These are phyloP conservation scores for Drosophila subsilvestris DNA, from an alignment of 2,888 invertebrate species.

Conservation along the genomic window DNA sequence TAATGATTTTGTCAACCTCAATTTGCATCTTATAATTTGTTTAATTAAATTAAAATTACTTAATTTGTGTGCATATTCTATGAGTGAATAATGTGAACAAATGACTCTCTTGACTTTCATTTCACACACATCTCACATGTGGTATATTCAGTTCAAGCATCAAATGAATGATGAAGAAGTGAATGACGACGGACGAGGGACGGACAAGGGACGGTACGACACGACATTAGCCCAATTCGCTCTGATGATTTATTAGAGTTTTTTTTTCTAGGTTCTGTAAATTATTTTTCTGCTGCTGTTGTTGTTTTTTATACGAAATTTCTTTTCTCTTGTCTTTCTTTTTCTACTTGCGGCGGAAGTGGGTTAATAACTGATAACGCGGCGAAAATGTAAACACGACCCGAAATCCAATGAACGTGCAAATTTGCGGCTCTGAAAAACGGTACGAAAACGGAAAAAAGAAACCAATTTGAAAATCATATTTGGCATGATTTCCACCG, in stretches of 20 bases:
- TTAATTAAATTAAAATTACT: slow-evolving; percentile 70
- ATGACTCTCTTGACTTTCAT: slow-evolving; percentile 40
- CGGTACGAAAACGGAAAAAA: slow-evolving; percentile 29
- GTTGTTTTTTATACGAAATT: slow-evolving; percentile 7
- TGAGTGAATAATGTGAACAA: slow-evolving; percentile 22
- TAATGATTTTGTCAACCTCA: slow-evolving; percentile 34
- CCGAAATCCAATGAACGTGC: slow-evolving; percentile 58
- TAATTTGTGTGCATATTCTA: slow-evolving; percentile 55
- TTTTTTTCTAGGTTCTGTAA: slow-evolving; percentile 75
- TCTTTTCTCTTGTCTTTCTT: slow-evolving; percentile 50
- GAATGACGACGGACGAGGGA: background rate
- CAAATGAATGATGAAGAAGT: slow-evolving; percentile 43
- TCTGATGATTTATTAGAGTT: slow-evolving; percentile 71
- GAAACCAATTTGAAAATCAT: slow-evolving; percentile 7
- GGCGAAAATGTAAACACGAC: slow-evolving; percentile 69
- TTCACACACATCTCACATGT: slow-evolving; percentile 61
- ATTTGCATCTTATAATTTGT: slow-evolving; percentile 58
- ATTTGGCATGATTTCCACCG: background rate
- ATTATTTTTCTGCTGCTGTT: slow-evolving; percentile 57
- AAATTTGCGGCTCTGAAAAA: slow-evolving; percentile 37
- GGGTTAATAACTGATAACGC: slow-evolving; percentile 78
- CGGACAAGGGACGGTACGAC: background rate
- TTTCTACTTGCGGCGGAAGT: slow-evolving; percentile 60
- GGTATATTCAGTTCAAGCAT: slow-evolving; percentile 14
- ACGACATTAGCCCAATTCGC: slow-evolving; percentile 74